Evolutionary conservation across 1,140 invertebrate genomes (phyloP), one percentile per base, ranked within the genome.

Genomic region (Uloborus diversus): DNA sequence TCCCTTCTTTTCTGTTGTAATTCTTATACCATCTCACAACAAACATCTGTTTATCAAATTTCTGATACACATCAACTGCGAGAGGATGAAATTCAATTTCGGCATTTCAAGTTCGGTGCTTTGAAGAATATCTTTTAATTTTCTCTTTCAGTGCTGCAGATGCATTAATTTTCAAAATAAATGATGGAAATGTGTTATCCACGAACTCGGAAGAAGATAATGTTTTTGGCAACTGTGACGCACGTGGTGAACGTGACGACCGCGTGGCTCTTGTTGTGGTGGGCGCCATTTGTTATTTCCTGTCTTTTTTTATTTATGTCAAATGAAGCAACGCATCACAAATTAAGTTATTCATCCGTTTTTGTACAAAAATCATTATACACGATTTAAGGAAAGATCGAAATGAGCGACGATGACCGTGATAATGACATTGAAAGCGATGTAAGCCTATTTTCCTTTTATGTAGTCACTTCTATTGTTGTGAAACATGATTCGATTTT

Each of bases 261-360:
- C 66, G 73, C 61, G 61, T 78, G 57, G 57, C 71, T 64, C n/a
- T 66, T 78, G 73, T 78, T 78, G 49, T 78, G 73, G 61, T 66
- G 25, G 61, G 56, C 73, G 73, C 73, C 73, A 78, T 78, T 78
- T 17, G n/a, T 66, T 20, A 30, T 28, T 64, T 75, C 71, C 73
- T 65, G 62, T 78, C 30, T 30, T 59, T 59, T 28, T 30, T 2
- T 7, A 9, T 30, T 30, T 13, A 14, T 30, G 28, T 30, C 56
- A 30, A 30, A 59, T 30, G 27, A 13, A 17, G 28, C 32, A 14
- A 47, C 23, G 14, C 42, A 23, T 61, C 20, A 32, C 7, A 1
- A 17, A 51, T 51, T 59, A 23, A 28, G 13, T 32, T 30, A 30
- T 28, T 37, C n/a, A 25, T 5, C 35, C 7, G 20, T 37, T 5